phyloP scores from a whole-genome alignment of 2,797 vertebrate genomes.

The Molossus molossus region DNA sequence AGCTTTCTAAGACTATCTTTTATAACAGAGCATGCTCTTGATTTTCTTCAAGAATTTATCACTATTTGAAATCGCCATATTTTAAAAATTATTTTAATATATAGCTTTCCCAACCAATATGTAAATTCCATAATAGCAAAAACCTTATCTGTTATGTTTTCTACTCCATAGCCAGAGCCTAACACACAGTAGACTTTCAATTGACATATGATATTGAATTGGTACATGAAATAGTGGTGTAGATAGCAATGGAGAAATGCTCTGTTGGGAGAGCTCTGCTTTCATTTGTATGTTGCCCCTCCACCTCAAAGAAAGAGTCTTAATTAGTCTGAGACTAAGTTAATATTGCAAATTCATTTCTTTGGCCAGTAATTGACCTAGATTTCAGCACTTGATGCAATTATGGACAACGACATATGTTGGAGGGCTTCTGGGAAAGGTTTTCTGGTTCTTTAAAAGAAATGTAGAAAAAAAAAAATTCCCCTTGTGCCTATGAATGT shows the following conservation, averaged over 20 bases:
- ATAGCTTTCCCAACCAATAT: background rate
- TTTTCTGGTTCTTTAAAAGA: slow-evolving; percentile 20
- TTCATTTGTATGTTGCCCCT: background rate
- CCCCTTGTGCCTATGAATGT: background rate
- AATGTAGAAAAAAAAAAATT: slow-evolving; percentile 21
- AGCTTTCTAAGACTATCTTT: background rate
- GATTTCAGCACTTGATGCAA: slow-evolving; percentile 12
- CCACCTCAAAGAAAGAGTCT: background rate
- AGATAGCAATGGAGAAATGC: background rate
- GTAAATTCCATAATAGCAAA: slow-evolving; percentile 16
- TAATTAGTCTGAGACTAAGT: slow-evolving; percentile 24
- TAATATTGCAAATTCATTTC: slow-evolving; percentile 54
- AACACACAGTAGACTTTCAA: background rate
- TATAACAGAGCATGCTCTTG: background rate
- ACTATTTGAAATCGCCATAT: slow-evolving; percentile 46
- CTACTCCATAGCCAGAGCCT: slow-evolving; percentile 25
- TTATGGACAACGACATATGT: slow-evolving; percentile 23
- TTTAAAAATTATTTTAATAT: slow-evolving; percentile 37
- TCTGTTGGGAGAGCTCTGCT: slow-evolving; percentile 28
- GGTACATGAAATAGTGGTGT: background rate
- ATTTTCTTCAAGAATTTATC: slow-evolving; percentile 33
- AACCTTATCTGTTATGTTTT: slow-evolving; percentile 5
- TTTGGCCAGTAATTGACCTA: background rate
- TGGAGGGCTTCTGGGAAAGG: background rate
- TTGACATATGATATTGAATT: slow-evolving; percentile 24